Conservation (phyloP, 2,888 invertebrate species). For the Caenorhabditis plicata region DNA sequence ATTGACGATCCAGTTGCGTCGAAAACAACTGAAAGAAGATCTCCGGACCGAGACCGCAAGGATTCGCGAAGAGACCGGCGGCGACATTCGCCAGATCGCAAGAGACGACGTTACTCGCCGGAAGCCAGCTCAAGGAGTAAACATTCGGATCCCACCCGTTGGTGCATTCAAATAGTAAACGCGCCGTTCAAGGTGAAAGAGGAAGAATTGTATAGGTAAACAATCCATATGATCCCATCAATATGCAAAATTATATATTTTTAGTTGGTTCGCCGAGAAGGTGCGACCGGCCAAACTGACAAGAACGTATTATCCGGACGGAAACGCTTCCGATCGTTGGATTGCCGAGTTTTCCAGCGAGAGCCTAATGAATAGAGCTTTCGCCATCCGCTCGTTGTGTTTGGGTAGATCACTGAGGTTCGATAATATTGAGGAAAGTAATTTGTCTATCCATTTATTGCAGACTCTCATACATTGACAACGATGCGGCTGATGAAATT, state of each 20-base stretch:
- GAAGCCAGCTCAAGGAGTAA: constrained; percentile 7
- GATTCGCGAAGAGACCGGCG: constrained; percentile 1
- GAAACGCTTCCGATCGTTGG: constrained; percentile 56
- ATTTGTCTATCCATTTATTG: neutral
- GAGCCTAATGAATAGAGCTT: constrained; percentile 23
- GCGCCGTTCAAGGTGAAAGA: constrained; percentile 52
- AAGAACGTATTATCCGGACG: constrained; percentile 45
- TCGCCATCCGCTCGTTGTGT: constrained; percentile 15
- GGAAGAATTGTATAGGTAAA: constrained; percentile 46
- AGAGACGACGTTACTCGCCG: constrained; percentile 8
- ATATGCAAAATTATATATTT: no score
- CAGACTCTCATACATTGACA: constrained; percentile 27
- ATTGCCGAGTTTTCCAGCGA: constrained; percentile 53
- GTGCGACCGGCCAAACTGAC: constrained; percentile 37
- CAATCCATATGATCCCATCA: no score
- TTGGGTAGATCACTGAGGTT: constrained; percentile 30
- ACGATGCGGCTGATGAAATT: constrained; percentile 37
- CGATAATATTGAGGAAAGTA: neutral
- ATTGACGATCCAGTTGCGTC: constrained; percentile 67
- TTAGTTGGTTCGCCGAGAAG: constrained; percentile 36
- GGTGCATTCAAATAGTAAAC: constrained; percentile 51
- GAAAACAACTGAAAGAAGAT: constrained; percentile 71
- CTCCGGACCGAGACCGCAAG: constrained; percentile 3
- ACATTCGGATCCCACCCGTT: constrained; percentile 40
- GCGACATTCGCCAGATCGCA: constrained; percentile 13